Conservation (phyloP, 2,888 invertebrate genomes). For the Dysmachus trigonus region DNA sequence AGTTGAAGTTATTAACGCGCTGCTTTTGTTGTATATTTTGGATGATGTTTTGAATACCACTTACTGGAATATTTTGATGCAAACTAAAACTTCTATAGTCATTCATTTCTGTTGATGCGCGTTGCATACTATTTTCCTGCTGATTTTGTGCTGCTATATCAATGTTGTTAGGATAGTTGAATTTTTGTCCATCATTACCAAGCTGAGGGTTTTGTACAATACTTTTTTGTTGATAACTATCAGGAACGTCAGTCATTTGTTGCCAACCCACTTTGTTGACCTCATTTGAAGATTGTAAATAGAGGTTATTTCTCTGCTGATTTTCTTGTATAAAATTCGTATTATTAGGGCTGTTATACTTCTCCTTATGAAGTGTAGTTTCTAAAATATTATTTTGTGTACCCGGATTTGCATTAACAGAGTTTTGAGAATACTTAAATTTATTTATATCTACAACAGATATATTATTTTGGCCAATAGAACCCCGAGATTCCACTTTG, state of each 20-base stretch:
- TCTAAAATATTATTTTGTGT: not conserved
- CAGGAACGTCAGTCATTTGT: not conserved
- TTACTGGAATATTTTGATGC: not conserved
- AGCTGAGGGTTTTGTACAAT: not conserved
- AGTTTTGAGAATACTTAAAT: not conserved
- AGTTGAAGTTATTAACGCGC: not conserved
- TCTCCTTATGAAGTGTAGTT: not conserved
- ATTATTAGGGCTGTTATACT: not conserved
- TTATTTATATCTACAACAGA: not conserved
- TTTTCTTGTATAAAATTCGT: not conserved
- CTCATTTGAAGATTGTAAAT: conserved; percentile 28
- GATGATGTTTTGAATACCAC: not conserved
- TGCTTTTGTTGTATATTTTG: not conserved
- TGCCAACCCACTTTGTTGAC: not conserved
- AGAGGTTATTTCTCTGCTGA: conserved; percentile 36
- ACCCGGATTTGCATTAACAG: not conserved
- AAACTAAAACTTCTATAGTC: not conserved
- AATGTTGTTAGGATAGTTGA: not conserved
- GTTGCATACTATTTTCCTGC: not conserved
- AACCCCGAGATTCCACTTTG: not conserved
- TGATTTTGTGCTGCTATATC: not conserved
- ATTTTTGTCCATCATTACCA: not conserved
- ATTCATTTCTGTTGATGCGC: not conserved
- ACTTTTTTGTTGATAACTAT: not conserved
- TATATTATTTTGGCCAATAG: not conserved